Base-by-base conservation (phyloP, 2,113 vertebrate species). In the Sphaerodactylus townsendi region DNA sequence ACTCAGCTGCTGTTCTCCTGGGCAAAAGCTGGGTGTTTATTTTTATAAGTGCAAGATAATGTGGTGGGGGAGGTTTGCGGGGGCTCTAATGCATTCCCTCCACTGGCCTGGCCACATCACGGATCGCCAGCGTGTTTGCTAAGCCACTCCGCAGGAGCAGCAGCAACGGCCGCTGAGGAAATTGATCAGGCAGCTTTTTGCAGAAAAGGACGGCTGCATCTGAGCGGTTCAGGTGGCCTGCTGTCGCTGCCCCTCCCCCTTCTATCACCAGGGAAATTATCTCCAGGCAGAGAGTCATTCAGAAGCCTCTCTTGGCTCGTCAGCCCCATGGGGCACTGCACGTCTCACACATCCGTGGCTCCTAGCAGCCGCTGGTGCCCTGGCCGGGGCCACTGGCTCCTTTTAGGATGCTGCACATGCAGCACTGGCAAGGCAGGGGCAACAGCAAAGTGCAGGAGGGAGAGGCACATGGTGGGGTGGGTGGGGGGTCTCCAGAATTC, bases 1-100 rank as follows among this genome's bases (percentile, higher is more conserved):
- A 73, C 83, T 87, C 50, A 72, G 88, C 85, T 64, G 30, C 0
- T 33, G 44, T 30, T 71, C 50, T 79, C 68, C 46, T 35, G 64
- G 79, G 82, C 59, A 86, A 79, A 35, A 77, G 80, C 70, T 8
- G 33, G 59, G 88, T 46, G 70, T 77, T 89, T 81, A 79, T 88
- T 87, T 88, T 78, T 75, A 56, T 35, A 89, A 87, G 11, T 25
- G 48, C 71, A 25, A 53, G 65, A 30, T 17, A 81, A 81, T 39
- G 15, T 46, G 13, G 5, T 25, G n/a, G 39, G 30, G 8, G 78
- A 76, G 23, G 85, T 62, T 70, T 2, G 17, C 39, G 41, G n/a
- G 10, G 84, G 10, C 30, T 48, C 11, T 44, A 65, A 56, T 21
- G 79, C 41, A n/a, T 28, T 89, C 77, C 78, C 72, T 78, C 46